phyloP scores from a whole-genome alignment of 2,113 vertebrate species.

The Zosterops borbonicus region DNA sequence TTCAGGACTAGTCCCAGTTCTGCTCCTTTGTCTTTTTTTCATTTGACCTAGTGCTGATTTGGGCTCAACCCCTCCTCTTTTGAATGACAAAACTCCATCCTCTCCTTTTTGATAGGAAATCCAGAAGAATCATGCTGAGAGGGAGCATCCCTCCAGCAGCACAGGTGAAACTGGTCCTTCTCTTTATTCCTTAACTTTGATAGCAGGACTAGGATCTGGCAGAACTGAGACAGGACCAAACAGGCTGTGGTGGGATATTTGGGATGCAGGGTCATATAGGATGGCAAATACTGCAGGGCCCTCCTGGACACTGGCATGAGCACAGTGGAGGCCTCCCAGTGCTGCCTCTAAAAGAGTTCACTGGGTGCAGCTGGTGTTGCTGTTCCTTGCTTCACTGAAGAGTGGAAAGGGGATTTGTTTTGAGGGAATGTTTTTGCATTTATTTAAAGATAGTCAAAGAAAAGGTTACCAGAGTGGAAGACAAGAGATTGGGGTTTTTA shows the following conservation, averaged over 20 bases:
- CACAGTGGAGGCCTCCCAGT: not conserved
- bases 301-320: not conserved
- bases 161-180: not conserved
- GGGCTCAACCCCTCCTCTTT: not conserved
- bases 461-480: not conserved
- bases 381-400: not conserved
- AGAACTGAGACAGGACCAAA: not conserved
- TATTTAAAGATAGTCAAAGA: not conserved
- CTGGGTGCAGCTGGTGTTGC: not conserved
- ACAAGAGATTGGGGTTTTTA: not conserved
- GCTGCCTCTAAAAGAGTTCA: not conserved
- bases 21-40: not conserved
- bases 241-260: not conserved
- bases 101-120: not conserved
- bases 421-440: not conserved
- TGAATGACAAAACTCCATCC: not conserved
- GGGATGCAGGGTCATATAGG: not conserved
- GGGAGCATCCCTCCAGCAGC: not conserved
- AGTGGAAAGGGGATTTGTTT: not conserved
- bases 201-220: not conserved
- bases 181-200: not conserved
- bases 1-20: not conserved
- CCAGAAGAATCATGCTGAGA: not conserved
- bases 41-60: not conserved
- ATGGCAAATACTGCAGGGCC: not conserved